Base-by-base conservation (phyloP, 2,888 invertebrate species). In the Choristoneura rosaceana region DNA sequence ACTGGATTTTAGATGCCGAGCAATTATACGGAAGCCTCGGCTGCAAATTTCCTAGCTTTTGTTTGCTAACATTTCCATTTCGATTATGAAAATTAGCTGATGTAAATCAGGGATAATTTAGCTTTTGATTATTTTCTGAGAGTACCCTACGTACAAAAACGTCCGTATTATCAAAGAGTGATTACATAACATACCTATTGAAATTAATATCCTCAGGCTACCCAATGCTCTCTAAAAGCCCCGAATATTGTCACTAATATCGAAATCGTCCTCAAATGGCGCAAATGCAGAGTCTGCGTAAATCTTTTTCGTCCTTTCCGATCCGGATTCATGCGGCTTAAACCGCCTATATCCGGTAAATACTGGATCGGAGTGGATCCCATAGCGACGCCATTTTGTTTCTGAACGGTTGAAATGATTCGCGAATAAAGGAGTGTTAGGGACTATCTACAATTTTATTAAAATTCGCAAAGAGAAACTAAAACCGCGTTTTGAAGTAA, bases 301-400 rank as follows among this genome's bases (percentile, higher is more conserved):
- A 71, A 71, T 71, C 71, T 71, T 67, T 71, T 67, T 67, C 62
- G 71, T 71, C 71, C 67, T 70, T 70, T 70, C 67, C 67, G 62
- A 67, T 71, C 67, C 71, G 67, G 71, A 67, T 67, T 67, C 25
- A n/a, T 33, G 52, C 38, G 67, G 67, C 71, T 62, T 71, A 71
- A 70, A 67, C 66, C 71, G 62, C 55, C 62, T 71, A 67, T 71
- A 71, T 67, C 71, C 71, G 71, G 62, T 47, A 63, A 64, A 69
- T 69, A 69, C 73, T 55, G 63, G 59, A 59, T 64, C 14, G 8
- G 45, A 58, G 47, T 25, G 3, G 25, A 55, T 25, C 10, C 55
- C 55, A 55, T 55, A 55, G 55, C 25, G 55, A 3, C 55, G 55
- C 55, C 55, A 25, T 55, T 55, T 55, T 55, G 25, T 55, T 55